Base-by-base conservation (phyloP, 2,888 invertebrate species). In the Ptychoptera contaminata region DNA sequence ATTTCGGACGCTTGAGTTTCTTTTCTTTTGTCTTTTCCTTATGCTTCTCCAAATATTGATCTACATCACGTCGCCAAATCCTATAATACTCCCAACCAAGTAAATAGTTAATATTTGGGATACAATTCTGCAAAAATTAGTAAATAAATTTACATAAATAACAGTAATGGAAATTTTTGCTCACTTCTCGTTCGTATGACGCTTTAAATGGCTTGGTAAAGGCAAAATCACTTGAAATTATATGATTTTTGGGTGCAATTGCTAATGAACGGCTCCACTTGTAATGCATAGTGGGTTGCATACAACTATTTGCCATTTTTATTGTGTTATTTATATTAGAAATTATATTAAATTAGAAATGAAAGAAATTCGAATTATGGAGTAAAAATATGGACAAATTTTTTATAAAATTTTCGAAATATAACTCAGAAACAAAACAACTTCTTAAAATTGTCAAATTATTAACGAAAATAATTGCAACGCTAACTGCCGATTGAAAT, bases 81-180 rank as follows among this genome's bases (percentile, higher is more conserved):
- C 42, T 34, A 23, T 16, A 42, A 23, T 42, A 42, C 16, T 42
- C 42, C 8, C 30, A 42, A 9, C 35, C 16, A n/a, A 42, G 12
- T 14, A 42, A 42, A 15, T 16, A 42, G 34, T 42, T 34, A 30
- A 42, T 35, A 12, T 42, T 42, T 11, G 32, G 32, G 8, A 4
- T 4, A 32, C 32, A 9, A 2, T 32, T 9, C 32, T 32, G 8
- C 9, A 32, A 11, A n/a, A 7, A 32, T n/a, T 7, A 7, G 4
- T 32, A 11, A 7, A 11, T 32, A 32, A 7, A 32, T 32, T 4
- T 11, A 32, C 3, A 11, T 11, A n/a, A 32, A n/a, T 32, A 32
- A 32, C 3, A 32, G n/a, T 32, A 32, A 32, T 11, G 9, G 8
- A 32, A 32, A 32, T n/a, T 32, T 23, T 16, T 23, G 16, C 34